Evolutionary conservation across 2,797 vertebrate species (phyloP).

Genomic region (Gallinago stenura): DNA sequence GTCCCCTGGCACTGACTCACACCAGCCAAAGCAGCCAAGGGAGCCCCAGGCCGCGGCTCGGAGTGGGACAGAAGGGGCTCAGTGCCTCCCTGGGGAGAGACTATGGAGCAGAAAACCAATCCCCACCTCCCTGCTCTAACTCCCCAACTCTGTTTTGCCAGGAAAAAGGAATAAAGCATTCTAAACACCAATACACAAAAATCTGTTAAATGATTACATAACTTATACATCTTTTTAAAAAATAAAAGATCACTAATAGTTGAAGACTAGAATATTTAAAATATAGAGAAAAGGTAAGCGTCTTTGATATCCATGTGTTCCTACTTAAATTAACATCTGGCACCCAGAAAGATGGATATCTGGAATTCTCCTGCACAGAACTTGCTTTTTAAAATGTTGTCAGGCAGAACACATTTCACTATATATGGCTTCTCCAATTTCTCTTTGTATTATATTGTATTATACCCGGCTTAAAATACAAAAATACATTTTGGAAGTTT

Average conservation of each 20-base stretch:
- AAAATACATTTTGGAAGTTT: neutral
- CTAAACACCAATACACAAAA: neutral
- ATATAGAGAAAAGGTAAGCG: neutral
- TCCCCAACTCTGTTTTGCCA: neutral
- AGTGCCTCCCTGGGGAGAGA: neutral
- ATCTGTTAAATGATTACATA: accelerated
- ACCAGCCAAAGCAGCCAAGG: accelerated
- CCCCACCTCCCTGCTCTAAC: neutral
- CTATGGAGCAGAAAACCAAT: neutral
- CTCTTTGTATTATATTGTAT: neutral
- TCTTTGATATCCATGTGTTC: neutral
- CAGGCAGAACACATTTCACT: neutral
- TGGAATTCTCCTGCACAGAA: neutral
- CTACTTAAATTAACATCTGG: neutral
- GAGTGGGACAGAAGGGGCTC: neutral
- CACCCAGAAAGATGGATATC: neutral
- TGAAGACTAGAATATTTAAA: neutral
- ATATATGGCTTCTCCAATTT: neutral
- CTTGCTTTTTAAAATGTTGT: neutral
- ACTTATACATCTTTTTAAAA: neutral
- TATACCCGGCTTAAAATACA: neutral
- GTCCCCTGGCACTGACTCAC: neutral
- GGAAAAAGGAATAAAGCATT: neutral
- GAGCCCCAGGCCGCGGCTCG: neutral
- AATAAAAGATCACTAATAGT: neutral